A percentile compares a stretch with the other conserved stretches of the same genome.
Conservation (phyloP, 2,888 invertebrate genomes). For the Aphodius sticticus region DNA sequence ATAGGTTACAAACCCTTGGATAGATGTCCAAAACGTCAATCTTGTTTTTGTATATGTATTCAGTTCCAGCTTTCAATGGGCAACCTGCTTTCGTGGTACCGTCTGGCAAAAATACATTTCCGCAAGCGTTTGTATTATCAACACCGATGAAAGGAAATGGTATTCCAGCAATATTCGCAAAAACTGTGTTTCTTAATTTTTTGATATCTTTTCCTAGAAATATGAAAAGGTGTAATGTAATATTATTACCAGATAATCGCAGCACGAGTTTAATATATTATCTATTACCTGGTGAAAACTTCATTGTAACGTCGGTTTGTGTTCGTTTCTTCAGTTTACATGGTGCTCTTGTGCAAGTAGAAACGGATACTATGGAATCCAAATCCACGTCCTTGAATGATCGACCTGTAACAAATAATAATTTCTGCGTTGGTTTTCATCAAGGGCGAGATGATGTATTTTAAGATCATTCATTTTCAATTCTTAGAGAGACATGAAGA, state of each 20-base stretch:
- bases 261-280: neutral
- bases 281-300: slow-evolving; percentile 66
- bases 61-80: slow-evolving; percentile 72
- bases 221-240: slow-evolving; percentile 33
- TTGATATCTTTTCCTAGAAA: slow-evolving; percentile 65
- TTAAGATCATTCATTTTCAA: neutral
- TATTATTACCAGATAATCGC: neutral
- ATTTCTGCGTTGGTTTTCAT: neutral
- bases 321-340: slow-evolving; percentile 73
- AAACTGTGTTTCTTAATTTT: slow-evolving; percentile 67
- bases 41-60: slow-evolving; percentile 74
- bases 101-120: slow-evolving; percentile 66
- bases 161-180: slow-evolving; percentile 69
- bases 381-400: slow-evolving; percentile 57
- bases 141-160: slow-evolving; percentile 80
- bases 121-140: slow-evolving; percentile 74
- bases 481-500: no score
- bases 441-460: neutral
- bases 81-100: slow-evolving; percentile 70
- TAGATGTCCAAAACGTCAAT: slow-evolving; percentile 66
- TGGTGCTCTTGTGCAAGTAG: slow-evolving; percentile 69
- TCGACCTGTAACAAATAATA: slow-evolving; percentile 59
- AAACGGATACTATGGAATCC: slow-evolving; percentile 64
- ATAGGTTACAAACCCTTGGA: slow-evolving; percentile 61
- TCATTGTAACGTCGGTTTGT: slow-evolving; percentile 64